These are phyloP conservation scores for Tenualosa ilisha DNA, from an alignment of 2,797 vertebrate species.

Conservation along the genomic window DNA sequence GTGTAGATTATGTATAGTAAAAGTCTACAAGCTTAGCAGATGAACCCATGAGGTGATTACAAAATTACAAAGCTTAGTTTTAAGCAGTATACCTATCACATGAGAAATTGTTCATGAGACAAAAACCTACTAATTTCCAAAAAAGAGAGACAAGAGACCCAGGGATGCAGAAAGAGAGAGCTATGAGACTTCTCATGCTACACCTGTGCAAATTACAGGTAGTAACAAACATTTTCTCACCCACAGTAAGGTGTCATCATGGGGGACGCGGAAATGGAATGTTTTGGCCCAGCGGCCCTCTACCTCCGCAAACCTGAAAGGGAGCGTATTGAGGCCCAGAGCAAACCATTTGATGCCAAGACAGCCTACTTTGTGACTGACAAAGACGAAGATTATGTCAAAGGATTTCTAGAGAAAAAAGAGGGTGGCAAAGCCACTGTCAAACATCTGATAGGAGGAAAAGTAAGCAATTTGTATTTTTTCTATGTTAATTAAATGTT, in stretches of 20 bases:
- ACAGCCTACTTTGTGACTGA: constrained; percentile 79
- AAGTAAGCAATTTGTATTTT: constrained; percentile 66
- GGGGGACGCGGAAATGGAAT: constrained; percentile 81
- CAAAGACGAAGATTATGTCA: constrained; percentile 81
- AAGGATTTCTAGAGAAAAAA: constrained; percentile 76
- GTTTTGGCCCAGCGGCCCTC: constrained; percentile 81
- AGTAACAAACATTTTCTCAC: no score
- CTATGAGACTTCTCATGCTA: no score
- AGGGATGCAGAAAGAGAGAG: no score
- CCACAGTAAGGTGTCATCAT: constrained; percentile 70
- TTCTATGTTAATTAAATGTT: no score
- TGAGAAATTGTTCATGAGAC: no score
- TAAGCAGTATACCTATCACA: no score
- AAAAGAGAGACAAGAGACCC: no score
- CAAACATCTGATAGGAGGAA: constrained; percentile 73
- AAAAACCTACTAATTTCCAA: no score
- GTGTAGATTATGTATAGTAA: background rate
- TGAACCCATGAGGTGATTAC: no score
- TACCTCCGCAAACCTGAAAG: constrained; percentile 87
- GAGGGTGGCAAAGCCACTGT: constrained; percentile 85
- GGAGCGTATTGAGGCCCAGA: constrained; percentile 86
- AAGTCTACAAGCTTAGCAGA: background rate
- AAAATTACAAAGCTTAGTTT: no score
- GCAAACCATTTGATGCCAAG: constrained; percentile 88
- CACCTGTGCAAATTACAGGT: no score